These are phyloP conservation scores for Vanessa atalanta DNA, from an alignment of 1,140 invertebrate species.

Conservation along the genomic window DNA sequence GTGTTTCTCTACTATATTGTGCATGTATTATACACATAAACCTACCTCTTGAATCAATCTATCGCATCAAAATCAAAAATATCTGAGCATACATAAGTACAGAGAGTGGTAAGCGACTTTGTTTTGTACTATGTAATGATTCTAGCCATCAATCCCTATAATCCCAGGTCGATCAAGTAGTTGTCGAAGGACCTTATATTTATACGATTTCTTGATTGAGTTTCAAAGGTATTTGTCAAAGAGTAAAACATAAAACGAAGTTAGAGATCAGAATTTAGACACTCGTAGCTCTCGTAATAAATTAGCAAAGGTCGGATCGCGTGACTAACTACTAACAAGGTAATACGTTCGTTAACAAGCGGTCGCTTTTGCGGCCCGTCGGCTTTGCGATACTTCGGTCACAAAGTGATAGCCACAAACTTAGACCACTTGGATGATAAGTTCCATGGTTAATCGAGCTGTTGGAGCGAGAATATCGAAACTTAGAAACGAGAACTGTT, in stretches of 20 bases:
- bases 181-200: not conserved
- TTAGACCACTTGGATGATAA: conserved; percentile 29
- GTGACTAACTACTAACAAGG: conserved; percentile 52
- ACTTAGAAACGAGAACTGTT: conserved; percentile 9
- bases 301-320: conserved; percentile 47
- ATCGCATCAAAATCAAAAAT: too few relatives aligned
- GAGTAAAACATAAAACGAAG: conserved; percentile 3
- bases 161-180: too few relatives aligned
- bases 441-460: conserved; percentile 34
- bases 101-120: too few relatives aligned
- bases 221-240: conserved; percentile 1
- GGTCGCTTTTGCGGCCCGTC: conserved; percentile 44
- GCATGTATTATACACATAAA: too few relatives aligned
- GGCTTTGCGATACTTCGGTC: conserved; percentile 40
- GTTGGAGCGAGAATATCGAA: conserved; percentile 32
- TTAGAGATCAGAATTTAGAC: conserved; percentile 15
- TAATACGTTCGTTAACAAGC: conserved; percentile 47
- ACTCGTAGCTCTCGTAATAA: conserved; percentile 36
- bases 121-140: too few relatives aligned
- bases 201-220: not conserved
- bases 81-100: too few relatives aligned
- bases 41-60: too few relatives aligned
- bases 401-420: conserved; percentile 44
- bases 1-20: too few relatives aligned
- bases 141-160: too few relatives aligned